Evolutionary conservation across 2,113 vertebrate species (phyloP).

Genomic region (Tiliqua scincoides): DNA sequence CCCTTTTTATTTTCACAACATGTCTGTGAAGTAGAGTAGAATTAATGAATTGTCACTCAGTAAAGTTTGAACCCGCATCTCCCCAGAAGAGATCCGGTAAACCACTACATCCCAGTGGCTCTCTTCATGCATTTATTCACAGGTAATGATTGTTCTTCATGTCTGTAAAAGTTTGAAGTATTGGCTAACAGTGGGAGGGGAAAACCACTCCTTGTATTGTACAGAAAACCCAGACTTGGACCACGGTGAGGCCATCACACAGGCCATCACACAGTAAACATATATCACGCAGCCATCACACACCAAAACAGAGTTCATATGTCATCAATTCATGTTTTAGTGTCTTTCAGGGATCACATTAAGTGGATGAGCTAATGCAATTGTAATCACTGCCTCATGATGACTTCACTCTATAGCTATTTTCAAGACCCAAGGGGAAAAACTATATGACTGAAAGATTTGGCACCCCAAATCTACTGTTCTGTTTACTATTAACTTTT

Average conservation of each 20-base stretch:
- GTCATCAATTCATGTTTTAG: not conserved
- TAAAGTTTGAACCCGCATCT: too few relatives aligned
- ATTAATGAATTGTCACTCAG: too few relatives aligned
- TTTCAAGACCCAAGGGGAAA: not conserved
- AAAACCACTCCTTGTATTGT: too few relatives aligned
- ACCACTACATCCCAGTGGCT: too few relatives aligned
- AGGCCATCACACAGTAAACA: not conserved
- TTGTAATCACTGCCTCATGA: not conserved
- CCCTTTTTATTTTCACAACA: too few relatives aligned
- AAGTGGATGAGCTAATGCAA: not conserved
- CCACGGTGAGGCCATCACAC: not conserved
- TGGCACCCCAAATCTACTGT: not conserved
- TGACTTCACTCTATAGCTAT: not conserved
- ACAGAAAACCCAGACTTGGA: not conserved
- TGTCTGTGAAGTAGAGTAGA: too few relatives aligned
- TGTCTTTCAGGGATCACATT: not conserved
- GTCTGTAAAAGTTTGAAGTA: not conserved
- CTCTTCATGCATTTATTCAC: not conserved
- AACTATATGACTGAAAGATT: not conserved
- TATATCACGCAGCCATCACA: too few relatives aligned
- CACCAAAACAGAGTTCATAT: not conserved
- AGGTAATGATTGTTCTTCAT: not conserved
- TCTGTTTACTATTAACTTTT: not conserved
- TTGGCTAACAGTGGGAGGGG: not conserved
- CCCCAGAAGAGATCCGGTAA: too few relatives aligned